Conservation (phyloP, 1,140 invertebrate species). For the Diuraphis noxia region DNA sequence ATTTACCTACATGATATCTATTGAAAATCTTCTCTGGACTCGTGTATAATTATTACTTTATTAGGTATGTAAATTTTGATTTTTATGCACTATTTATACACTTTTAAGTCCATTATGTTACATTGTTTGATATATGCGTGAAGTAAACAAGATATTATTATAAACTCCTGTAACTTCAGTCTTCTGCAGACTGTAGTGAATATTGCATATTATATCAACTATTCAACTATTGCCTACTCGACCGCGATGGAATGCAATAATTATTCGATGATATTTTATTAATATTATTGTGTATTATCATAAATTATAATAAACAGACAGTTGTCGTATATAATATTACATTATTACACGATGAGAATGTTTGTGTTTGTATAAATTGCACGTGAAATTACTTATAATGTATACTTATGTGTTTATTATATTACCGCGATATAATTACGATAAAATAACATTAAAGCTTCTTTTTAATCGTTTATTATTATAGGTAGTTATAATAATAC, state of each 20-base stretch:
- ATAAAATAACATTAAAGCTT: not conserved
- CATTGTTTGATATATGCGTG: not conserved
- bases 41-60: too few relatives aligned
- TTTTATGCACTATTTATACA: not conserved
- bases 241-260: not conserved
- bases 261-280: not conserved
- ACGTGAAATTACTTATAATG: not conserved
- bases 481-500: not conserved
- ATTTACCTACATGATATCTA: not conserved
- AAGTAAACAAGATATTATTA: not conserved
- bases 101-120: not conserved
- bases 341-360: not conserved
- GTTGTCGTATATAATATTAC: not conserved
- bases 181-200: not conserved
- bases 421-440: not conserved
- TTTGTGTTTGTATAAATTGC: not conserved
- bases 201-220: not conserved
- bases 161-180: not conserved
- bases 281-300: constrained; percentile 3
- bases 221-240: not conserved
- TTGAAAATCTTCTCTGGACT: not conserved
- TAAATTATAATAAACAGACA: constrained; percentile 6
- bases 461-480: not conserved
- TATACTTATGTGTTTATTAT: not conserved
- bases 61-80: not conserved